Percentiles rank a stretch among this genome's conserved stretches.
Evolutionary conservation across 1,140 invertebrate species (phyloP).

Genomic region (Musca vetustissima): DNA sequence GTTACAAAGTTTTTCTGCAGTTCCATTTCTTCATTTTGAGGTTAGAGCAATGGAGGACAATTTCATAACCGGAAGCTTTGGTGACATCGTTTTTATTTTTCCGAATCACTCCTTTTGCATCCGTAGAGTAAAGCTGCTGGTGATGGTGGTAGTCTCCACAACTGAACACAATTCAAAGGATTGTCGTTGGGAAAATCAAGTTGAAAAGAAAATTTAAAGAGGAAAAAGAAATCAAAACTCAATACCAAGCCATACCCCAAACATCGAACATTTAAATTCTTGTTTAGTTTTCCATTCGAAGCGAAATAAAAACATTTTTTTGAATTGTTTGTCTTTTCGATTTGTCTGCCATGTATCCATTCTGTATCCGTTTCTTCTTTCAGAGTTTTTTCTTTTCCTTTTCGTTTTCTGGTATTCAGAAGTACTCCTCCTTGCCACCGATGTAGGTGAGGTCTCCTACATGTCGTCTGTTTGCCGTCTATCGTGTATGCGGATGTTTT

Average conservation of each 20-base stretch:
- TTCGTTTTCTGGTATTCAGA: not conserved
- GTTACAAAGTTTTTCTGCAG: not conserved
- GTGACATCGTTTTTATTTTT: slow-evolving; percentile 15
- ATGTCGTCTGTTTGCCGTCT: slow-evolving; percentile 3
- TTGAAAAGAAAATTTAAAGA: too few relatives aligned
- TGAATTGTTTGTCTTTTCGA: slow-evolving; percentile 24
- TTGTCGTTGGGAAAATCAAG: too few relatives aligned
- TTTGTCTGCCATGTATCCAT: slow-evolving; percentile 21
- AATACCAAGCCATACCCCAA: too few relatives aligned
- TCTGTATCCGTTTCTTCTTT: slow-evolving; percentile 2
- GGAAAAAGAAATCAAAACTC: too few relatives aligned
- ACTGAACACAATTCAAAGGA: too few relatives aligned
- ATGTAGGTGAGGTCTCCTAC: not conserved
- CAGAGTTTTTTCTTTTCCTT: too few relatives aligned
- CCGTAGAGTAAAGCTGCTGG: not conserved
- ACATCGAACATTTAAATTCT: too few relatives aligned
- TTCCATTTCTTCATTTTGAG: too few relatives aligned
- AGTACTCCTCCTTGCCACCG: not conserved
- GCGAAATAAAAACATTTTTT: slow-evolving; percentile 3
- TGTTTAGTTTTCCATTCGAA: too few relatives aligned
- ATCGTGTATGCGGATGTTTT: not conserved
- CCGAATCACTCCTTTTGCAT: not conserved
- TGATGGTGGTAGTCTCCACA: not conserved
- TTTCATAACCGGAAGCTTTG: slow-evolving; percentile 19
- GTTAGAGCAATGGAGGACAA: not conserved